These are phyloP conservation scores for Parazoanthus swiftii DNA, from an alignment of 92 coral and sea anemone genomes.

Conservation along the genomic window DNA sequence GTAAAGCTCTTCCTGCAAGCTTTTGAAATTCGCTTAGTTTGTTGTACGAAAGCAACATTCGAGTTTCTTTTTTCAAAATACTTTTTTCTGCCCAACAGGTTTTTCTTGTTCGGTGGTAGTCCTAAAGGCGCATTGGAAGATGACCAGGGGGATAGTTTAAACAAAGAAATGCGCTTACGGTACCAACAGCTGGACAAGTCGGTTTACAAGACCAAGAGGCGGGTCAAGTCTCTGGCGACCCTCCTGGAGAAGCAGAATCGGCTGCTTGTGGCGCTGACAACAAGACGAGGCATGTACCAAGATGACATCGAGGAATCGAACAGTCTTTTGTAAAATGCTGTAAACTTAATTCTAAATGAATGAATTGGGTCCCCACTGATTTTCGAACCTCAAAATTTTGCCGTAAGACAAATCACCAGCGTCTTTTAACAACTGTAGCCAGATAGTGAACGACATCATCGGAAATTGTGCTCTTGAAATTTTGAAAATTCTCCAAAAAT, in stretches of 20 bases:
- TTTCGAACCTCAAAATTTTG: too few relatives aligned
- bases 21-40: too few relatives aligned
- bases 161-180: not conserved
- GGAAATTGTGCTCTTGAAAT: too few relatives aligned
- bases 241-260: slow-evolving; percentile 35
- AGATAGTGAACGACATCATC: too few relatives aligned
- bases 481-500: too few relatives aligned
- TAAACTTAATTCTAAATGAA: too few relatives aligned
- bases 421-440: too few relatives aligned
- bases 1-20: too few relatives aligned
- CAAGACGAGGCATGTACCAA: not conserved
- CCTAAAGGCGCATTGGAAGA: slow-evolving; percentile 3
- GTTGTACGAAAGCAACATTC: not conserved
- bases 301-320: not conserved
- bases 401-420: too few relatives aligned
- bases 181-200: slow-evolving; percentile 21
- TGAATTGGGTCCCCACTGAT: too few relatives aligned
- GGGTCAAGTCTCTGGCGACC: slow-evolving; percentile 10
- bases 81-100: not conserved
- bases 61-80: not conserved
- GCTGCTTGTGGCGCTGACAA: slow-evolving; percentile 21
- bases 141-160: slow-evolving; percentile 7
- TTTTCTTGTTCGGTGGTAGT: not conserved
- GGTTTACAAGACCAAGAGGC: slow-evolving; percentile 30
- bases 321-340: not conserved